A percentile compares a stretch with the other conserved stretches of the same genome.
Conservation (phyloP, 2,888 invertebrate species). For the Halocaridina rubra region DNA sequence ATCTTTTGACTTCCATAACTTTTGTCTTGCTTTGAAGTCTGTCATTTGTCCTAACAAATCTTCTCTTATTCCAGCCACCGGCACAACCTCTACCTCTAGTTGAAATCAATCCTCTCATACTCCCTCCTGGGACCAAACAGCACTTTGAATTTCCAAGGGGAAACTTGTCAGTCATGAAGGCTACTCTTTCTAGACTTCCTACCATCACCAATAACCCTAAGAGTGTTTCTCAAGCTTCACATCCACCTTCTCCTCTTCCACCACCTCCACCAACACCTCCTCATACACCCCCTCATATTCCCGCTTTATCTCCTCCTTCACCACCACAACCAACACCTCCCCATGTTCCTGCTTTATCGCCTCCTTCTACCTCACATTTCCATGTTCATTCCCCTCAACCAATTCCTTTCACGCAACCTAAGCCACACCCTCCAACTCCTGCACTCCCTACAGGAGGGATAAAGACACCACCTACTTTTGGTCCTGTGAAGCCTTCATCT, state of each 20-base stretch:
- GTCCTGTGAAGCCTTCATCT: conserved; percentile 18
- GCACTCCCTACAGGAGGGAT: background rate
- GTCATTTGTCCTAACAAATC: no score
- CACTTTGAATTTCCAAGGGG: conserved; percentile 36
- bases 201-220: background rate
- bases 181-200: background rate
- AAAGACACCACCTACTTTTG: background rate
- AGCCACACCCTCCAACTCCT: background rate
- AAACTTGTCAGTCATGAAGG: background rate
- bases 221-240: background rate
- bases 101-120: conserved; percentile 11
- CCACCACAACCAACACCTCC: background rate
- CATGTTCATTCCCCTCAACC: background rate
- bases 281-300: no score
- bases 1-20: background rate
- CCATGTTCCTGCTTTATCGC: no score
- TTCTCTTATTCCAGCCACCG: conserved; percentile 39
- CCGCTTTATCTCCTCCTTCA: no score
- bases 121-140: conserved; percentile 31
- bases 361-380: no score
- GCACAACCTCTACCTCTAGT: conserved; percentile 7
- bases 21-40: background rate
- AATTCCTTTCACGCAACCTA: background rate
- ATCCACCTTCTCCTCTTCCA: background rate
- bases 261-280: background rate